A percentile compares a stretch with the other conserved stretches of the same genome.
Conservation (phyloP, 2,113 vertebrate genomes). For the Corydoras maculifer region DNA sequence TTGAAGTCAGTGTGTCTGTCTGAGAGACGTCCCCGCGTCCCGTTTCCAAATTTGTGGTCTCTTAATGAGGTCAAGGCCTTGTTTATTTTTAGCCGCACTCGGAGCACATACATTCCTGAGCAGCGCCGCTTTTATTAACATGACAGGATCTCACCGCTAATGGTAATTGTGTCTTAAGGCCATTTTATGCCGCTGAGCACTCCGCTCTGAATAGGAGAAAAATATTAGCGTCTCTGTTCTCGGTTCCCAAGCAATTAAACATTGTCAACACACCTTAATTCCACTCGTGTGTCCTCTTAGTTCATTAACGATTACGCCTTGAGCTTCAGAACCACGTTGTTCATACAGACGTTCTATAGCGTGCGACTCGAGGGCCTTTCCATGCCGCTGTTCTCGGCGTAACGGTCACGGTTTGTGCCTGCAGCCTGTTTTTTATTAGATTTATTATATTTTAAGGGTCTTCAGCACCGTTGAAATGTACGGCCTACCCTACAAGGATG, state of each 20-base stretch:
- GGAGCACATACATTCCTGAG: not conserved
- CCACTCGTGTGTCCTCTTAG: constrained; percentile 10
- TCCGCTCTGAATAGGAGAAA: constrained; percentile 21
- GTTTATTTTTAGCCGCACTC: not conserved
- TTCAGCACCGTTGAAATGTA: constrained; percentile 13
- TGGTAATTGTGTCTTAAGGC: constrained; percentile 17
- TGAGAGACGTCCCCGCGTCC: not conserved
- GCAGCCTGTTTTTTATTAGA: constrained; percentile 14
- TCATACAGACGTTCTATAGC: constrained; percentile 11
- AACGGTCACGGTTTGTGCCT: constrained; percentile 9
- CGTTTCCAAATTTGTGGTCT: not conserved
- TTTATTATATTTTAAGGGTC: constrained; percentile 3
- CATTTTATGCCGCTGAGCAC: constrained; percentile 18
- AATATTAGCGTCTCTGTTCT: constrained; percentile 11
- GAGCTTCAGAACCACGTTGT: not conserved
- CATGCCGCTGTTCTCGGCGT: constrained; percentile 6
- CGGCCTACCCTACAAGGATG: constrained; percentile 4
- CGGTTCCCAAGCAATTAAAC: constrained; percentile 7
- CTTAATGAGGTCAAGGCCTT: not conserved
- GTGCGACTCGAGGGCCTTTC: constrained; percentile 14
- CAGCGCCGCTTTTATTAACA: not conserved
- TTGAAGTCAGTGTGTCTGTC: not conserved
- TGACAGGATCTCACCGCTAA: constrained; percentile 9
- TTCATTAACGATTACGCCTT: constrained; percentile 11
- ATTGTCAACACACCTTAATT: constrained; percentile 27